These are phyloP conservation scores for Aphidius colemani DNA, from an alignment of 2,888 invertebrate species.

Conservation along the genomic window DNA sequence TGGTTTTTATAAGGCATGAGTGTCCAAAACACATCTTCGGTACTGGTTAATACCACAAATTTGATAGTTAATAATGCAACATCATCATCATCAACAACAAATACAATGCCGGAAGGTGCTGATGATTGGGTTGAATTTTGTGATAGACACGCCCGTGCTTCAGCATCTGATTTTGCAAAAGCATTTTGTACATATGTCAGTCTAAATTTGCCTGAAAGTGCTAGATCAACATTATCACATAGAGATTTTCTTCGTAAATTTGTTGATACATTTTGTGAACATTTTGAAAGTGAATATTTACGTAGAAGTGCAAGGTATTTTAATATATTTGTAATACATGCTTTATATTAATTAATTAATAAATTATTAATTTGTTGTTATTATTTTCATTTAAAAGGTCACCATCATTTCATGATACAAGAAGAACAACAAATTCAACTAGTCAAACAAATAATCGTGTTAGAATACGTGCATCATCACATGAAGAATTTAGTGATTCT, in stretches of 20 bases:
- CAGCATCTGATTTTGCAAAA: slow-evolving; percentile 87
- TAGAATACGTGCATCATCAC: slow-evolving; percentile 52
- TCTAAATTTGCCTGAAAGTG: slow-evolving; percentile 70
- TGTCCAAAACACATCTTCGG: slow-evolving; percentile 42
- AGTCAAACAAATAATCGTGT: slow-evolving; percentile 48
- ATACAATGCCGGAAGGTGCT: slow-evolving; percentile 65
- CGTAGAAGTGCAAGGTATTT: slow-evolving; percentile 60
- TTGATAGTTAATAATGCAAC: slow-evolving; percentile 62
- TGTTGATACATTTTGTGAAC: slow-evolving; percentile 81
- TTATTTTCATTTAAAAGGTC: slow-evolving; percentile 40
- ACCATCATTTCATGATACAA: slow-evolving; percentile 48
- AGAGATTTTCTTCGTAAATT: slow-evolving; percentile 82
- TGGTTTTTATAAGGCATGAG: slow-evolving; percentile 35
- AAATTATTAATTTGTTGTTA: not conserved
- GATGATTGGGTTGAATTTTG: slow-evolving; percentile 83
- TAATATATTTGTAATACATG: not conserved
- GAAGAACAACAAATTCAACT: slow-evolving; percentile 38
- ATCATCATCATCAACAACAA: slow-evolving; percentile 49
- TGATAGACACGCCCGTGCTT: slow-evolving; percentile 83
- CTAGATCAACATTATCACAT: slow-evolving; percentile 72
- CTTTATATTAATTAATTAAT: not conserved
- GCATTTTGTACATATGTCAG: slow-evolving; percentile 81
- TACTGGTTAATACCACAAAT: slow-evolving; percentile 33
- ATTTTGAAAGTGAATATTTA: slow-evolving; percentile 81
- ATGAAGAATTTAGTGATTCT: slow-evolving; percentile 67